Evolutionary conservation across 35 echinoderm and acorn worm species (phyloP).

Genomic region (Holothuria glaberrima): DNA sequence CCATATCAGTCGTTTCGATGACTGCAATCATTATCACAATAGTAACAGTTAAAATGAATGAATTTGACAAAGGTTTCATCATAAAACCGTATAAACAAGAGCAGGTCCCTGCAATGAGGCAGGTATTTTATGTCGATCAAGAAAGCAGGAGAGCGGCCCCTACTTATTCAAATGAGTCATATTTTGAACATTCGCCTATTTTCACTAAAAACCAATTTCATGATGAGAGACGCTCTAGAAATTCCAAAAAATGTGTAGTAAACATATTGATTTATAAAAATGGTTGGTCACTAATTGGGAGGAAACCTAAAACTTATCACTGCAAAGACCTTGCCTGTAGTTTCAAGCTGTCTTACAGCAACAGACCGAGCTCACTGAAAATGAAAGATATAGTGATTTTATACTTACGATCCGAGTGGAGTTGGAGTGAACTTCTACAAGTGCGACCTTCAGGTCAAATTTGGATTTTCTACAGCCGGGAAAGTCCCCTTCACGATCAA

Average conservation of each 20-base stretch:
- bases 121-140: too few species aligned
- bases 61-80: too few species aligned
- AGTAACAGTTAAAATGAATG: too few species aligned
- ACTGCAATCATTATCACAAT: too few species aligned
- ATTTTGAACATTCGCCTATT: too few species aligned
- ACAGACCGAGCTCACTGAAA: not conserved
- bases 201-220: too few species aligned
- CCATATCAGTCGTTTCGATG: too few species aligned
- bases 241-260: not conserved
- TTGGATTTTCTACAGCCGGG: conserved; percentile 52
- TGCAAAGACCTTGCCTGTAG: not conserved
- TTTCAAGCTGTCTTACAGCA: conserved; percentile 13
- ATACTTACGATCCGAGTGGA: conserved; percentile 44
- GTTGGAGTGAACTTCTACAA: conserved; percentile 20
- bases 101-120: too few species aligned
- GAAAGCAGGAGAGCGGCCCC: too few species aligned
- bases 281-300: not conserved
- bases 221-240: not conserved
- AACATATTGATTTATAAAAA: conserved; percentile 49
- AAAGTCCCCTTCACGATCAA: conserved; percentile 48
- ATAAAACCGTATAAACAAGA: too few species aligned
- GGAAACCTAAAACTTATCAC: not conserved
- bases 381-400: conserved; percentile 20
- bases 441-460: conserved; percentile 40
- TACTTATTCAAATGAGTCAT: too few species aligned